Evolutionary conservation across 2,113 vertebrate species (phyloP).

Genomic region (Menidia beryllina): DNA sequence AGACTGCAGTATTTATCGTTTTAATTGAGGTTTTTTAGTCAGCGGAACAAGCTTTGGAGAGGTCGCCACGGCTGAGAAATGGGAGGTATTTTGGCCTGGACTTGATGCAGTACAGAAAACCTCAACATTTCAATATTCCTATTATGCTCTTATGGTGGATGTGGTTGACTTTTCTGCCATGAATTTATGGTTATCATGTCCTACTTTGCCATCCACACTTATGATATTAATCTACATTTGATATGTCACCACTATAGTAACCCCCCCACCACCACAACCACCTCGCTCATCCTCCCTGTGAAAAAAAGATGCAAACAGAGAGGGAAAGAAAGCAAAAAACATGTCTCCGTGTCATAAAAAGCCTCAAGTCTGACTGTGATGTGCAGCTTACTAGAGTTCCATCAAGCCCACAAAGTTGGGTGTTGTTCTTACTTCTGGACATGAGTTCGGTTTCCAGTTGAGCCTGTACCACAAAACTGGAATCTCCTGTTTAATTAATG

Average conservation of each 20-base stretch:
- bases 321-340: not conserved
- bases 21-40: slow-evolving; percentile 68
- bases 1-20: slow-evolving; percentile 66
- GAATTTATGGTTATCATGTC: slow-evolving; percentile 41
- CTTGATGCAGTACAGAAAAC: slow-evolving; percentile 52
- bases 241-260: not conserved
- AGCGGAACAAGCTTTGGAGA: slow-evolving; percentile 60
- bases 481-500: slow-evolving; percentile 77
- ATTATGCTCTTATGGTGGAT: slow-evolving; percentile 50
- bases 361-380: slow-evolving; percentile 47
- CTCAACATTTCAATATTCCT: slow-evolving; percentile 57
- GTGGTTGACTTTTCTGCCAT: slow-evolving; percentile 29
- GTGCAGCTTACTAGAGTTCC: slow-evolving; percentile 52
- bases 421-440: slow-evolving; percentile 51
- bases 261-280: too few relatives aligned
- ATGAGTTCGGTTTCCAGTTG: slow-evolving; percentile 59
- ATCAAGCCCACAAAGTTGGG: slow-evolving; percentile 35
- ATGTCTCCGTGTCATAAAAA: slow-evolving; percentile 46
- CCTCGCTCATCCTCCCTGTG: too few relatives aligned
- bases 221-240: not conserved
- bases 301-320: too few relatives aligned
- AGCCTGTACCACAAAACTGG: slow-evolving; percentile 66
- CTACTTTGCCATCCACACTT: slow-evolving; percentile 1
- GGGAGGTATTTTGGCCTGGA: slow-evolving; percentile 57
- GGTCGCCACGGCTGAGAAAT: slow-evolving; percentile 64